These are phyloP conservation scores for Petrocephalus sullivani DNA, from an alignment of 2,797 vertebrate genomes.

Conservation along the genomic window DNA sequence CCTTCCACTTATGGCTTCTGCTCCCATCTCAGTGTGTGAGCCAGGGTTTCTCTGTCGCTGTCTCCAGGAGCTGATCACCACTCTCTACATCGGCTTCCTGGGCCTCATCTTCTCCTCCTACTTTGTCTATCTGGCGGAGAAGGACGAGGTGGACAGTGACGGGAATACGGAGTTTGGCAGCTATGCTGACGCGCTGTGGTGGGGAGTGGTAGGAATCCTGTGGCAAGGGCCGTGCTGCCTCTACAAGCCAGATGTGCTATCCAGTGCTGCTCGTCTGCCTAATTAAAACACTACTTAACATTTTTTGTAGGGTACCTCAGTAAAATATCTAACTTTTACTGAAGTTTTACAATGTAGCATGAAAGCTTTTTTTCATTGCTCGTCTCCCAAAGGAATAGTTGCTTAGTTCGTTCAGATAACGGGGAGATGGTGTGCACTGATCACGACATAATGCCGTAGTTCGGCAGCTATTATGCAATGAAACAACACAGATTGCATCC, in stretches of 20 bases:
- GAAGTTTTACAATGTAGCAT: neutral
- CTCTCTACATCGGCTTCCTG: slow-evolving; percentile 94
- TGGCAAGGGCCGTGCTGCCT: neutral
- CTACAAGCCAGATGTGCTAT: neutral
- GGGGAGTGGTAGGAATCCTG: slow-evolving; percentile 83
- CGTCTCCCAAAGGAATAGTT: neutral
- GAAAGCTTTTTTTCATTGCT: neutral
- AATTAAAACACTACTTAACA: neutral
- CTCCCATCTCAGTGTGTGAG: neutral
- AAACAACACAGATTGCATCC: neutral
- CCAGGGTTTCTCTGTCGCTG: neutral
- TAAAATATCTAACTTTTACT: neutral
- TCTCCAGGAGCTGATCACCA: slow-evolving; percentile 90
- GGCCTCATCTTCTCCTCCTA: slow-evolving; percentile 97
- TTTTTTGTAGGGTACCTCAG: neutral
- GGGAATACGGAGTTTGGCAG: slow-evolving; percentile 78
- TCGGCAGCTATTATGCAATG: neutral
- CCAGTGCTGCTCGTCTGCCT: neutral
- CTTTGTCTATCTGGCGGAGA: slow-evolving; percentile 96
- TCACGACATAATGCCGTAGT: neutral
- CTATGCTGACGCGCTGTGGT: slow-evolving; percentile 96
- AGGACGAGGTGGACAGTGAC: slow-evolving; percentile 73
- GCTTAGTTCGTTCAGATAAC: neutral
- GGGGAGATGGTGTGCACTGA: neutral
- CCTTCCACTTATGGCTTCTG: neutral